Percentiles rank a stretch among this genome's conserved stretches.
Evolutionary conservation across 2,113 vertebrate species (phyloP).

Genomic region (Phaethon lepturus): DNA sequence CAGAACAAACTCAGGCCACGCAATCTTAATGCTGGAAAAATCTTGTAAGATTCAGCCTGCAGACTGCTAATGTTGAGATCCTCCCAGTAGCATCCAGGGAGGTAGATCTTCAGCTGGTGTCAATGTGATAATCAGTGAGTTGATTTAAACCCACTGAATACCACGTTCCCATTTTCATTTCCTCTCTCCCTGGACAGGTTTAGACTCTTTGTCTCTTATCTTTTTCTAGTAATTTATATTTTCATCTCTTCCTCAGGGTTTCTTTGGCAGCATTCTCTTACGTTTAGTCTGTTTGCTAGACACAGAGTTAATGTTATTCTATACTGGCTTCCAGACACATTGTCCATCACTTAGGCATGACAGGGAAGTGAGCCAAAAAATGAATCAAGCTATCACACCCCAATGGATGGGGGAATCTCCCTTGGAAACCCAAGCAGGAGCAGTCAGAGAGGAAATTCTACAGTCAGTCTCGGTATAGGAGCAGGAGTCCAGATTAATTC

Average conservation of each 20-base stretch:
- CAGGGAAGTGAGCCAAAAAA: background rate
- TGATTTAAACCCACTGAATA: conserved; percentile 16
- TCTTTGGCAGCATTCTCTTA: background rate
- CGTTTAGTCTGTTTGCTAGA: background rate
- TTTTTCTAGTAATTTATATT: background rate
- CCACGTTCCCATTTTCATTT: background rate
- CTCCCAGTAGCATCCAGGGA: background rate
- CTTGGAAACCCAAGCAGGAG: background rate
- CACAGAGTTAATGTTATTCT: background rate
- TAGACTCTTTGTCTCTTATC: background rate
- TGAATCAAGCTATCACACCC: background rate
- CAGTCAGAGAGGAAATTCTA: background rate
- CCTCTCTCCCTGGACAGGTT: conserved; percentile 7
- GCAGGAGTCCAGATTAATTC: background rate
- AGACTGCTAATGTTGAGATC: background rate
- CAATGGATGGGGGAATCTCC: background rate
- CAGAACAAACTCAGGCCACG: background rate
- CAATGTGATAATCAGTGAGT: background rate
- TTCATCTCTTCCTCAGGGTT: background rate
- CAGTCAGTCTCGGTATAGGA: background rate
- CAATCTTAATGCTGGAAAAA: background rate
- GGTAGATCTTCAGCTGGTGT: background rate
- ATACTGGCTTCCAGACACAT: background rate
- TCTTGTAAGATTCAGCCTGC: background rate
- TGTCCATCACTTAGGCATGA: background rate